phyloP scores from a whole-genome alignment of 2,797 vertebrate genomes.

The Champsocephalus esox region DNA sequence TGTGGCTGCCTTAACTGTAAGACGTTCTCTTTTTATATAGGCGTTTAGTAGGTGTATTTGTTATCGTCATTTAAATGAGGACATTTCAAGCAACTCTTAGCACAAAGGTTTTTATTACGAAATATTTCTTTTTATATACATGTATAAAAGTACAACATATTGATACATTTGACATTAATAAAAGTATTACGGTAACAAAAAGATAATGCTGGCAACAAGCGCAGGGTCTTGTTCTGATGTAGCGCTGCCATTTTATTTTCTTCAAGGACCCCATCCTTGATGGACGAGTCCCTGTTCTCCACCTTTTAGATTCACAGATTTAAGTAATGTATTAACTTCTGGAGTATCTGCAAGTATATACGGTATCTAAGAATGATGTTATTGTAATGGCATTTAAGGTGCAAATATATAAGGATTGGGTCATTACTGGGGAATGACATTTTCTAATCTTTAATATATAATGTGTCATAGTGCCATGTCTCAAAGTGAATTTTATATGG shows the following conservation, averaged over 20 bases:
- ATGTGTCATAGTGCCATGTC: slow-evolving; percentile 29
- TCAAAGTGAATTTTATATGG: slow-evolving; percentile 56
- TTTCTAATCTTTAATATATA: slow-evolving; percentile 30
- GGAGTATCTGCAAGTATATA: slow-evolving; percentile 13
- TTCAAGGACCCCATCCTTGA: slow-evolving; percentile 27
- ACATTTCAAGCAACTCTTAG: slow-evolving; percentile 40
- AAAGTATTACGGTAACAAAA: slow-evolving; percentile 54
- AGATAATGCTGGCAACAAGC: slow-evolving; percentile 45
- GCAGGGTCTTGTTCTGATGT: slow-evolving; percentile 26
- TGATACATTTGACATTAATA: slow-evolving; percentile 54
- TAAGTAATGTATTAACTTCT: slow-evolving; percentile 22
- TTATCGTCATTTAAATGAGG: slow-evolving; percentile 4
- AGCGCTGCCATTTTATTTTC: slow-evolving; percentile 22
- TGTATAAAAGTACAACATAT: slow-evolving; percentile 67
- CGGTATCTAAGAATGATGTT: neutral
- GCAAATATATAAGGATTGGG: slow-evolving; percentile 27
- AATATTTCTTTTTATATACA: slow-evolving; percentile 44
- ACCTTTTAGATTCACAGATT: neutral
- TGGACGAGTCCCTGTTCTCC: neutral
- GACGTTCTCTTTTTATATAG: slow-evolving; percentile 12
- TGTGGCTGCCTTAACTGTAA: slow-evolving; percentile 66
- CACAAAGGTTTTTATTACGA: slow-evolving; percentile 69
- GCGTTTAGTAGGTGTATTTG: slow-evolving; percentile 39
- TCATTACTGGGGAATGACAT: neutral
- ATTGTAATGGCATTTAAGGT: slow-evolving; percentile 9